Percentiles rank a stretch among this genome's conserved stretches.
These are phyloP conservation scores for Drosophila acutilabella DNA, from an alignment of 2,888 invertebrate species.

Conservation along the genomic window DNA sequence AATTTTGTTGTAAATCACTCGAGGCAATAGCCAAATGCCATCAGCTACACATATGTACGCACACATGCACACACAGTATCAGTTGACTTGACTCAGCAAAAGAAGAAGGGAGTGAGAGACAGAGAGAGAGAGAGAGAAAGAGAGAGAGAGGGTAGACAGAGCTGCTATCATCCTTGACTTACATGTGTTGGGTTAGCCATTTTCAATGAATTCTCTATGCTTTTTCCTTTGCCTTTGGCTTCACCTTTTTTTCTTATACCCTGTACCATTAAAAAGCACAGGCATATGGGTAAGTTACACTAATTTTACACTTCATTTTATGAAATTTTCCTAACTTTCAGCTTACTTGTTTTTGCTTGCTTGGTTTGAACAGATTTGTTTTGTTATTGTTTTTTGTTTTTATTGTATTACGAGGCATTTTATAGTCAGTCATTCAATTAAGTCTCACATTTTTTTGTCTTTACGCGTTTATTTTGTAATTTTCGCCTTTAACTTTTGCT, in stretches of 20 bases:
- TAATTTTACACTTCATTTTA: no score
- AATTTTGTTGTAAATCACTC: constrained; percentile 48
- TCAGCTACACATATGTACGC: constrained; percentile 17
- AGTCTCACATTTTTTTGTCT: neutral
- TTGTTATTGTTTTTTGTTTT: no score
- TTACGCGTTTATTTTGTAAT: neutral
- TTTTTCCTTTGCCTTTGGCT: constrained; percentile 16
- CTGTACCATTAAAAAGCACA: neutral
- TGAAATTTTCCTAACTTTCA: no score
- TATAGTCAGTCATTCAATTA: neutral
- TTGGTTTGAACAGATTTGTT: no score
- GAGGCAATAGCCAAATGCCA: constrained; percentile 43
- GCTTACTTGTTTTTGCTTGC: no score
- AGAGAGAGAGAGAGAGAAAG: neutral
- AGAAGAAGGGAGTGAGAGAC: neutral
- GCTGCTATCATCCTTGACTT: constrained; percentile 41
- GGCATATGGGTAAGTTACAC: neutral
- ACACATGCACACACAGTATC: neutral
- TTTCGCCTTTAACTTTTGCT: neutral
- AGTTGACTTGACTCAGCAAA: constrained; percentile 26
- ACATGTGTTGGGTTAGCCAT: constrained; percentile 43
- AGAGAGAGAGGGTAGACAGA: neutral
- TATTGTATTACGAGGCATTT: neutral
- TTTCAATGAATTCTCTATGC: constrained; percentile 49
- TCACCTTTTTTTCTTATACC: constrained; percentile 22